These are phyloP conservation scores for Acromyrmex charruanus DNA, from an alignment of 1,140 invertebrate genomes.

Conservation along the genomic window DNA sequence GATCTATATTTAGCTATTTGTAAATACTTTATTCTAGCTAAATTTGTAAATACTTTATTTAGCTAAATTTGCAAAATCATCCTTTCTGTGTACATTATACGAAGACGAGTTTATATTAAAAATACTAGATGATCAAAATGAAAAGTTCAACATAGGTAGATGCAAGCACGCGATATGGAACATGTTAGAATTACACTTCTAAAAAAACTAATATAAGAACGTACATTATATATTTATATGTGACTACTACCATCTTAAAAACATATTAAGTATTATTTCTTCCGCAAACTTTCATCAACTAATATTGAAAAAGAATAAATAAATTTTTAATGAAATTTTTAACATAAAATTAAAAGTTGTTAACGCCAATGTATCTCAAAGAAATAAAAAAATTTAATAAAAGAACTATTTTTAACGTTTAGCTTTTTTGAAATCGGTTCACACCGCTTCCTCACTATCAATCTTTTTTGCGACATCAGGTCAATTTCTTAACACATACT, in stretches of 20 bases:
- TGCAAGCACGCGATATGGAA: no score
- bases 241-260: background rate
- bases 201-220: no score
- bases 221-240: background rate
- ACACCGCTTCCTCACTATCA: conserved; percentile 41
- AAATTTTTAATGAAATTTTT: background rate
- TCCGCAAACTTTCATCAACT: background rate
- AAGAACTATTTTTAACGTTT: conserved; percentile 25
- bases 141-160: background rate
- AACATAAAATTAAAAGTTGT: background rate
- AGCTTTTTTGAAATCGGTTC: background rate
- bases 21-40: no score
- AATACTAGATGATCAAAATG: background rate
- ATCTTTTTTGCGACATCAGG: conserved; percentile 60
- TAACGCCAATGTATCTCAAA: background rate
- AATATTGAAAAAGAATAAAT: background rate
- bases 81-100: background rate
- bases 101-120: background rate
- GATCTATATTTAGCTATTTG: no score
- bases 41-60: no score
- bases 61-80: no score
- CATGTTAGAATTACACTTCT: background rate
- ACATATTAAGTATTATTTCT: background rate
- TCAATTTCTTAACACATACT: conserved; percentile 76
- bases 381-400: background rate